phyloP scores from a whole-genome alignment of 2,888 invertebrate genomes.

The Latrodectus hesperus region DNA sequence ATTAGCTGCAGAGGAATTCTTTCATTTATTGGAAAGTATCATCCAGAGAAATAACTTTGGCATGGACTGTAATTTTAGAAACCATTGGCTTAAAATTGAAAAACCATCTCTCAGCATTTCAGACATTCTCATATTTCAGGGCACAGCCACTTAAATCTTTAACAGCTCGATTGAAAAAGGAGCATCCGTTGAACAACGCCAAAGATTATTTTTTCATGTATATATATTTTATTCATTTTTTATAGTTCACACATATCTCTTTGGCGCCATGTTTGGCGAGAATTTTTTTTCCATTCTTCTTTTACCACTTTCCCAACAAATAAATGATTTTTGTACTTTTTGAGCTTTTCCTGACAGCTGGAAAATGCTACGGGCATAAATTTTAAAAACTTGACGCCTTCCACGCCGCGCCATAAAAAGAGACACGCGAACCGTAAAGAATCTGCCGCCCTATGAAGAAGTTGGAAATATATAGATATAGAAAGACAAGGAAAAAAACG shows the following conservation, averaged over 20 bases:
- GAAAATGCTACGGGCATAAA: slow-evolving; percentile 48
- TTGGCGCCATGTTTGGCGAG: not conserved
- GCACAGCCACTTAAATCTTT: not conserved
- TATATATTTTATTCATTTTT: not conserved
- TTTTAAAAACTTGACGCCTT: slow-evolving; percentile 56
- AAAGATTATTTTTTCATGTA: too few species aligned
- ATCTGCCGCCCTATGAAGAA: slow-evolving; percentile 37
- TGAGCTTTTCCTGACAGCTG: slow-evolving; percentile 45
- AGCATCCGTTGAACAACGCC: not conserved
- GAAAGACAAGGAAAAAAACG: slow-evolving; percentile 5
- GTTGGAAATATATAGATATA: not conserved
- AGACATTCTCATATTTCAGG: too few species aligned
- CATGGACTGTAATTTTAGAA: too few species aligned
- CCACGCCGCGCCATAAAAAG: slow-evolving; percentile 29
- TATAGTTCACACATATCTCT: not conserved
- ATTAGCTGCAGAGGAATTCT: too few species aligned
- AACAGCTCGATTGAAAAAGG: not conserved
- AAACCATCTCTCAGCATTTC: too few species aligned
- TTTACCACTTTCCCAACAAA: slow-evolving; percentile 20
- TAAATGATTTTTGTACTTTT: slow-evolving; percentile 41
- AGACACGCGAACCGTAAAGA: slow-evolving; percentile 38
- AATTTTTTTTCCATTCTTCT: not conserved
- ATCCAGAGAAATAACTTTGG: too few species aligned
- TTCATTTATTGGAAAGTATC: too few species aligned
- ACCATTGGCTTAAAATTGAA: too few species aligned